Percentiles rank a stretch among this genome's conserved stretches.
Conservation (phyloP, 2,113 vertebrate genomes). For the Perognathus longimembris region DNA sequence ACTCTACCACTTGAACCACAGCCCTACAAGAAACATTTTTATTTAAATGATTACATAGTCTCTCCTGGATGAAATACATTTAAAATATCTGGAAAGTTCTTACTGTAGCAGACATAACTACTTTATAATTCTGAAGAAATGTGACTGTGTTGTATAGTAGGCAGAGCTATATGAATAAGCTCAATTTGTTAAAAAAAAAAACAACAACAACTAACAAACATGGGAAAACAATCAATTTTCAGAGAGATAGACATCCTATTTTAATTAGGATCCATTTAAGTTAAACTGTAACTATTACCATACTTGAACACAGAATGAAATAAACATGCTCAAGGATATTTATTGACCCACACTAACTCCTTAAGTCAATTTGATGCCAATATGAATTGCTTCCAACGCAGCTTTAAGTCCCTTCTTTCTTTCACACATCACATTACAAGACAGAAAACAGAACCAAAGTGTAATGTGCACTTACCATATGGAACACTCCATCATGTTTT, state of each 20-base stretch:
- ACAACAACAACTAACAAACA: background rate
- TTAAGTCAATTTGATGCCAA: slow-evolving; percentile 56
- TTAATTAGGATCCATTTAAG: slow-evolving; percentile 57
- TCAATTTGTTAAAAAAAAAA: background rate
- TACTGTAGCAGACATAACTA: background rate
- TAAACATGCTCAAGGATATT: slow-evolving; percentile 58
- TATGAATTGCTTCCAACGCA: slow-evolving; percentile 49
- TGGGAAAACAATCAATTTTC: slow-evolving; percentile 63
- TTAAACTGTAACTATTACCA: slow-evolving; percentile 61
- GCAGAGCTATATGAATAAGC: background rate
- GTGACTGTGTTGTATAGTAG: background rate
- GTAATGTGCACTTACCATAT: slow-evolving; percentile 47
- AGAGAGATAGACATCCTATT: slow-evolving; percentile 48
- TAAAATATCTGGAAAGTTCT: slow-evolving; percentile 38
- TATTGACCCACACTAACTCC: slow-evolving; percentile 58
- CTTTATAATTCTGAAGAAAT: background rate
- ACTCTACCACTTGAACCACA: too few relatives aligned
- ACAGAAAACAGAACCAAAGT: slow-evolving; percentile 71
- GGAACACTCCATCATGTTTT: slow-evolving; percentile 29
- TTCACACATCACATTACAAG: slow-evolving; percentile 25
- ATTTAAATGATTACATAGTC: slow-evolving; percentile 12
- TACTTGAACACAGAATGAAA: slow-evolving; percentile 67
- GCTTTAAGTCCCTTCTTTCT: background rate
- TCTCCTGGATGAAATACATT: slow-evolving; percentile 26
- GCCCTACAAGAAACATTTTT: background rate